Evolutionary conservation across 2,888 invertebrate genomes (phyloP).

Genomic region (Acronicta alni): DNA sequence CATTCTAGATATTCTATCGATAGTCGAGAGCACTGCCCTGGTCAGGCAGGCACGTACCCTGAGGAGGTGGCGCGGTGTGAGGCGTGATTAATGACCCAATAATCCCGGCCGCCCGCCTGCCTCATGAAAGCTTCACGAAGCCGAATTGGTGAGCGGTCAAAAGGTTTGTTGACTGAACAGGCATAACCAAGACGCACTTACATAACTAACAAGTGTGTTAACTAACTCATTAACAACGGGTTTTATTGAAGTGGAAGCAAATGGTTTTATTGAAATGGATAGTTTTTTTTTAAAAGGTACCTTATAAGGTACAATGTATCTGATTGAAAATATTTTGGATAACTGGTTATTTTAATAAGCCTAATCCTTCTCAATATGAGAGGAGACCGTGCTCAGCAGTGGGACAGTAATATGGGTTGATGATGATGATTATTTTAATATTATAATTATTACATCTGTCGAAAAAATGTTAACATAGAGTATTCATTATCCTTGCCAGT

Average conservation of each 20-base stretch:
- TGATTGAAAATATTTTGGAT: too few relatives aligned
- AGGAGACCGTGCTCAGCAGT: too few relatives aligned
- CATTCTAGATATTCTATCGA: slow-evolving; percentile 56
- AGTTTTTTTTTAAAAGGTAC: not conserved
- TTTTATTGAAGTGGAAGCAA: slow-evolving; percentile 1
- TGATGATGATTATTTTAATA: too few relatives aligned
- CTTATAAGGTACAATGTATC: too few relatives aligned
- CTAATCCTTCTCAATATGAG: too few relatives aligned
- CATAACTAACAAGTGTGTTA: slow-evolving; percentile 55
- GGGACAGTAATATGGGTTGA: too few relatives aligned
- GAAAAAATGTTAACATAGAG: too few relatives aligned
- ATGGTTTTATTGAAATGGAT: slow-evolving; percentile 8
- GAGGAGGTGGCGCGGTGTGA: slow-evolving; percentile 65
- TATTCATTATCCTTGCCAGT: too few relatives aligned
- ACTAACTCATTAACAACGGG: slow-evolving; percentile 41
- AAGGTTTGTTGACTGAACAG: slow-evolving; percentile 86
- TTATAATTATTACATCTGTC: too few relatives aligned
- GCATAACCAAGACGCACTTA: slow-evolving; percentile 69
- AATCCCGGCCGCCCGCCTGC: slow-evolving; percentile 81
- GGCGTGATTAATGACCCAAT: slow-evolving; percentile 88
- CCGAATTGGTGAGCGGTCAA: slow-evolving; percentile 88
- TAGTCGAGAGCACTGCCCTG: slow-evolving; percentile 46
- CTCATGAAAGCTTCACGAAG: slow-evolving; percentile 87
- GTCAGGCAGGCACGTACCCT: slow-evolving; percentile 48
- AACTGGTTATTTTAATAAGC: too few relatives aligned